Base-by-base conservation (phyloP, 1,140 invertebrate genomes). In the Metopolophium dirhodum region DNA sequence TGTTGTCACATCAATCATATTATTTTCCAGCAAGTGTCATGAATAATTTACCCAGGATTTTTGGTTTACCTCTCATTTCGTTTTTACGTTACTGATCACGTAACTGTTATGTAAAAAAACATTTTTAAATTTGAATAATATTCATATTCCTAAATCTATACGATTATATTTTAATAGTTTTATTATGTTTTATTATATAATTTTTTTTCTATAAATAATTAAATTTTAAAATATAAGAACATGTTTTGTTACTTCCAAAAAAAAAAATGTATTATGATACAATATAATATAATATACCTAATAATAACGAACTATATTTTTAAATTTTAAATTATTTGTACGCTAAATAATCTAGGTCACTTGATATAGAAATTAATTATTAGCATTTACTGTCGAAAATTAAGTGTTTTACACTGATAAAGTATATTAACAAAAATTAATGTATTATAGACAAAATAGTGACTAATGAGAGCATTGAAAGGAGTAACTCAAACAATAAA, bases 1-100 rank as follows among this genome's bases (percentile, higher is more conserved):
- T 89, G 35, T 54, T 57, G 35, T 54, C 51, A 54, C 51, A 57
- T 89, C 88, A 57, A 89, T 89, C 35, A 57, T 57, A 89, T 89
- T 89, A 57, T 89, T 37, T 89, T 57, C 35, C 51, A 89, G 49
- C 3, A 37, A 89, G 37, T 37, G n/a, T 89, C 51, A 89, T 57
- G 88, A 89, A 89, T 54, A 89, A 89, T 57, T 89, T 57, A 89
- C 9, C 35, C 35, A 57, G n/a, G 1, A 41, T 89, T 89, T 77
- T 89, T 57, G 22, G 51, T 89, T 14, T 57, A 41, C 35, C 49
- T 57, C 88, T 89, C 49, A 89, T 89, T 89, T 57, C 6, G 26
- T 54, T 54, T 88, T 88, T 88, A 88, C 20, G 22, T 57, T 37
- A 11, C 88, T 9, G 51, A 89, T 57, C 23, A 26, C 11, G 6